Percentiles rank a stretch among this genome's conserved stretches.
Conservation (phyloP, 2,888 invertebrate genomes). For the Aspidiotus destructor region DNA sequence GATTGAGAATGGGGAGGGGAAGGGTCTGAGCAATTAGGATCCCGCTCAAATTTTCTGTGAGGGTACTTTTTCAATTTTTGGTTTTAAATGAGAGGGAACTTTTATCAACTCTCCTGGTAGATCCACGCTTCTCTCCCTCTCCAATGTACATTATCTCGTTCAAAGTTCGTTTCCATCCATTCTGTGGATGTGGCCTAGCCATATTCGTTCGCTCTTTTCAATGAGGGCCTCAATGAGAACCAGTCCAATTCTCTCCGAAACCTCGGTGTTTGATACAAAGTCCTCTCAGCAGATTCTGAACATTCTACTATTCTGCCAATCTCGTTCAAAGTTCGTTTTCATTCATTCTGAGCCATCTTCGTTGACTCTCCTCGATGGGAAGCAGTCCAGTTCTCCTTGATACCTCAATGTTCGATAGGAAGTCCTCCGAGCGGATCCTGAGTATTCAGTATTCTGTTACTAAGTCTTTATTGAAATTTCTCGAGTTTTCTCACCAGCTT, state of each 20-base stretch:
- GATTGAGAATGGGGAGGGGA: too few species aligned
- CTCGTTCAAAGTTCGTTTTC: background rate
- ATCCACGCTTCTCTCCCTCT: too few species aligned
- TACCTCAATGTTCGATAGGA: too few species aligned
- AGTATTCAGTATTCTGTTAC: too few species aligned
- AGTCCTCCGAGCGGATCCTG: too few species aligned
- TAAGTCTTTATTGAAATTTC: background rate
- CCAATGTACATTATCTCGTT: too few species aligned
- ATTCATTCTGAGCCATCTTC: background rate
- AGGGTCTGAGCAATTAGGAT: too few species aligned
- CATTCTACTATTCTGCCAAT: background rate
- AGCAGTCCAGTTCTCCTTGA: background rate
- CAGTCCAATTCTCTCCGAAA: background rate
- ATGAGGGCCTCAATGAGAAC: background rate
- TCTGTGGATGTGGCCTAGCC: background rate
- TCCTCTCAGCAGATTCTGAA: background rate
- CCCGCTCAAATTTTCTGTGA: too few species aligned
- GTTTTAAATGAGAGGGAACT: too few species aligned
- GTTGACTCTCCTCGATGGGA: background rate
- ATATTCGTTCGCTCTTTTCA: background rate
- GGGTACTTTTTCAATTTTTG: too few species aligned
- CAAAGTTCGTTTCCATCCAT: background rate
- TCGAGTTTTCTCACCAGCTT: background rate
- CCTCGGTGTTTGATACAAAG: background rate
- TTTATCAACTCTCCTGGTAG: too few species aligned